Evolutionary conservation across 2,113 vertebrate species (phyloP).

Genomic region (Phrynosoma platyrhinos): DNA sequence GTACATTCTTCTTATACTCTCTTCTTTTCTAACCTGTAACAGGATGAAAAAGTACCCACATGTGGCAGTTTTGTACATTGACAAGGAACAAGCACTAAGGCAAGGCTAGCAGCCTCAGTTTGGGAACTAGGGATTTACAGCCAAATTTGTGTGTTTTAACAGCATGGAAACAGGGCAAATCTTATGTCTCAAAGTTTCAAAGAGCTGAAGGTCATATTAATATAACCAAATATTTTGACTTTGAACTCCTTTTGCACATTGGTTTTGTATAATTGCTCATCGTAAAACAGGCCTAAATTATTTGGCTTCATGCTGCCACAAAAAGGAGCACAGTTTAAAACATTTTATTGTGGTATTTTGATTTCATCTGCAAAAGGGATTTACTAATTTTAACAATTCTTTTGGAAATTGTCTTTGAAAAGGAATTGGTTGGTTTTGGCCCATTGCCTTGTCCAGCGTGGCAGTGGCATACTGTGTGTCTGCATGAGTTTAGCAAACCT

Average conservation of each 20-base stretch:
- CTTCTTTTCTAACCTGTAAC: neutral
- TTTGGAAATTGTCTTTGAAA: constrained; percentile 21
- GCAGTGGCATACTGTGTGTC: constrained; percentile 50
- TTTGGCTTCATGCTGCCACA: constrained; percentile 7
- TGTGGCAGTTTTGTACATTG: neutral
- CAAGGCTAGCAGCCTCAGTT: neutral
- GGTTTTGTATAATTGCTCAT: neutral
- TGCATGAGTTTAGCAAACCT: constrained; percentile 39
- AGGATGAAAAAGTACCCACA: neutral
- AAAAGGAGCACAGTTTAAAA: neutral
- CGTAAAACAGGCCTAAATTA: neutral
- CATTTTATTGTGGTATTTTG: constrained; percentile 21
- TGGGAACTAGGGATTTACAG: neutral
- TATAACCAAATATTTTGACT: neutral
- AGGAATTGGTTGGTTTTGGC: constrained; percentile 31
- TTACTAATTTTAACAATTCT: constrained; percentile 40
- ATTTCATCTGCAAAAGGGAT: constrained; percentile 36
- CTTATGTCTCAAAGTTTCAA: neutral
- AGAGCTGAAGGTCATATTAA: neutral
- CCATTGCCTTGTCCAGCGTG: constrained; percentile 10
- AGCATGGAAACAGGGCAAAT: neutral
- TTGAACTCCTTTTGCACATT: neutral
- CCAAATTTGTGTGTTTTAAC: neutral
- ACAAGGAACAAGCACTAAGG: neutral
- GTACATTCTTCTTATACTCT: neutral